A percentile compares a stretch with the other conserved stretches of the same genome.
Evolutionary conservation across 2,888 invertebrate genomes (phyloP).

Genomic region (Epirrita christyi): DNA sequence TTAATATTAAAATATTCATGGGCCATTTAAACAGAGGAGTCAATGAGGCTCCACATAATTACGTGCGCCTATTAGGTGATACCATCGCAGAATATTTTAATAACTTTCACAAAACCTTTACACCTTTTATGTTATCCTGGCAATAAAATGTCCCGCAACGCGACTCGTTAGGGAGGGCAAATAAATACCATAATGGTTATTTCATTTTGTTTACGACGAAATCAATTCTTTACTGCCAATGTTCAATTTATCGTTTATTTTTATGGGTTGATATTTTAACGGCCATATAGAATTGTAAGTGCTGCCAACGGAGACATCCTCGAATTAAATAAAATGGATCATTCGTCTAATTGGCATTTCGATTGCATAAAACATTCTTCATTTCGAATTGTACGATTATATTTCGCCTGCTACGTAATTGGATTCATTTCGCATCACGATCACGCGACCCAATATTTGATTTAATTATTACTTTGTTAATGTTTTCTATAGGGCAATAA

Average conservation of each 20-base stretch:
- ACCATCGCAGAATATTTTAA: conserved; percentile 59
- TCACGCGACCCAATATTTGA: neutral
- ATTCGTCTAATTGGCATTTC: conserved; percentile 23
- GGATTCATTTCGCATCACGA: conserved; percentile 9
- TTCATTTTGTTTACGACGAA: conserved; percentile 53
- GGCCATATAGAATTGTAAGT: conserved; percentile 21
- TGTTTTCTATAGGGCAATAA: too few species aligned
- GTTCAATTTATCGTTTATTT: conserved; percentile 51
- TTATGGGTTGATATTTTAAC: conserved; percentile 44
- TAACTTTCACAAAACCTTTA: conserved; percentile 49
- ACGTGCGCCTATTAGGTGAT: conserved; percentile 64
- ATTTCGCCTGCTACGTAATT: neutral
- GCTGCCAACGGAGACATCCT: conserved; percentile 19
- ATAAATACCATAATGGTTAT: conserved; percentile 52
- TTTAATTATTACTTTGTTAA: neutral
- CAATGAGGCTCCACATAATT: conserved; percentile 48
- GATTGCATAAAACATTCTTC: conserved; percentile 12
- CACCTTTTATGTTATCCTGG: conserved; percentile 54
- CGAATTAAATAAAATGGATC: conserved; percentile 12
- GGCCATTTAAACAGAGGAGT: conserved; percentile 16
- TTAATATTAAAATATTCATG: conserved; percentile 37
- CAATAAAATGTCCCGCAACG: conserved; percentile 50
- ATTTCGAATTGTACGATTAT: conserved; percentile 6
- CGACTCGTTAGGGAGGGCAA: conserved; percentile 49
- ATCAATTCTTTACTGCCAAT: conserved; percentile 50